Evolutionary conservation across 2,113 vertebrate genomes (phyloP).

Genomic region (Myiozetetes cayanensis): DNA sequence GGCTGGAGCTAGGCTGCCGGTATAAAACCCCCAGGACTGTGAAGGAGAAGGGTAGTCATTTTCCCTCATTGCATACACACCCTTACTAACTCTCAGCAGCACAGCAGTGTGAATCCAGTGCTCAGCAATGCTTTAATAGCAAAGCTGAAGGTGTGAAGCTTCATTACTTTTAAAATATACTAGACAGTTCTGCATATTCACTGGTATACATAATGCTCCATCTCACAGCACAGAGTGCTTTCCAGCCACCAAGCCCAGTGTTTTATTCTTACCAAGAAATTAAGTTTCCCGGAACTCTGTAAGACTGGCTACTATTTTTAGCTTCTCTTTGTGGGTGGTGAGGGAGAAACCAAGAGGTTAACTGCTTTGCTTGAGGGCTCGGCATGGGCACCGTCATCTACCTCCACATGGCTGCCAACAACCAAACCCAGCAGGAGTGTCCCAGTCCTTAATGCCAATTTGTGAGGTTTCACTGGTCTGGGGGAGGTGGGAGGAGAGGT

Average conservation of each 20-base stretch:
- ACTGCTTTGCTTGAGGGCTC: background rate
- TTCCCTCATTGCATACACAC: background rate
- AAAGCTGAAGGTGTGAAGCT: conserved; percentile 33
- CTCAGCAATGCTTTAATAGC: conserved; percentile 22
- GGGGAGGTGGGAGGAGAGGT: background rate
- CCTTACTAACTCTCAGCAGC: background rate
- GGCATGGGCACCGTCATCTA: background rate
- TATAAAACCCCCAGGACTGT: background rate
- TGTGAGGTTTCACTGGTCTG: background rate
- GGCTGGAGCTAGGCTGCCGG: background rate
- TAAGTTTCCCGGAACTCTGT: conserved; percentile 7
- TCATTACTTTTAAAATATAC: conserved; percentile 51
- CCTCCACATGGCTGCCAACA: background rate
- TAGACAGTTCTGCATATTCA: background rate
- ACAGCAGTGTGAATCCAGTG: conserved; percentile 13
- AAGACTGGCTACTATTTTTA: conserved; percentile 14
- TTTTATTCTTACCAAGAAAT: background rate
- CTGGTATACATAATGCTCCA: background rate
- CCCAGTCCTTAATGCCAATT: background rate
- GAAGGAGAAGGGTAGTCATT: background rate
- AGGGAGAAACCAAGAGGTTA: conserved; percentile 32
- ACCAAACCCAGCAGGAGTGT: background rate
- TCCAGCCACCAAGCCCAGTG: background rate
- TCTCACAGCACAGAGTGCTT: background rate
- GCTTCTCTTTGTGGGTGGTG: background rate